Evolutionary conservation across 2,113 vertebrate species (phyloP).

Genomic region (Bubalus kerabau): DNA sequence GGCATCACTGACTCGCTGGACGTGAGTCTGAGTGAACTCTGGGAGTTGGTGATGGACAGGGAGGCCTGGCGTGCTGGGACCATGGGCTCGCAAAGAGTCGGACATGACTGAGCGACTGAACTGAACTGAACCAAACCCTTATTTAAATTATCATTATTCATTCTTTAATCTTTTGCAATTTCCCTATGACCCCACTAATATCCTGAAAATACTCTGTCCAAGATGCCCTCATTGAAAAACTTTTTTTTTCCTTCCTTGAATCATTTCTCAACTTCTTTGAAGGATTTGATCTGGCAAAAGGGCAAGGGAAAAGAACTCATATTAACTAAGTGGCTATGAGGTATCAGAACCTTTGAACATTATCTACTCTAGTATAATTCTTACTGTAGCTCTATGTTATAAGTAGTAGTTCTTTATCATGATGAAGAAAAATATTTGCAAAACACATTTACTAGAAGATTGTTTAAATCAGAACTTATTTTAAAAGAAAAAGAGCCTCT

Average conservation of each 20-base stretch:
- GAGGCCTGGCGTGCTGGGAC: too few species aligned
- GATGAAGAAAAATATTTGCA: background rate
- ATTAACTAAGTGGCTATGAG: background rate
- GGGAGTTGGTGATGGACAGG: too few species aligned
- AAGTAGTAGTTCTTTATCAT: background rate
- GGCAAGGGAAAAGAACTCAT: background rate
- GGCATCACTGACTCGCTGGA: too few species aligned
- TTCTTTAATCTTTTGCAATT: background rate
- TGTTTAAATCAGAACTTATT: slow-evolving; percentile 17
- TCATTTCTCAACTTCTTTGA: background rate
- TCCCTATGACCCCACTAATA: background rate
- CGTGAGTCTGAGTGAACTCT: too few species aligned
- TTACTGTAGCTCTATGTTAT: background rate
- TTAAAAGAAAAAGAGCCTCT: background rate
- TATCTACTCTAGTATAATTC: background rate
- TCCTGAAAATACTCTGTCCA: background rate
- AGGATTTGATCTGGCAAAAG: background rate
- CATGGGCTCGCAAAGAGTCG: too few species aligned
- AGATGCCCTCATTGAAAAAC: background rate
- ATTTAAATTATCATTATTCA: background rate
- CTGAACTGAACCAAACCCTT: background rate
- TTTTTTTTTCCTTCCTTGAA: background rate
- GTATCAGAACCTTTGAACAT: background rate
- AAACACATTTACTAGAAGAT: background rate
- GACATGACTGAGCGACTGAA: too few species aligned